Percentiles rank a stretch among this genome's conserved stretches.
Evolutionary conservation across 2,113 vertebrate species (phyloP).

Genomic region (Myotis lucifugus): DNA sequence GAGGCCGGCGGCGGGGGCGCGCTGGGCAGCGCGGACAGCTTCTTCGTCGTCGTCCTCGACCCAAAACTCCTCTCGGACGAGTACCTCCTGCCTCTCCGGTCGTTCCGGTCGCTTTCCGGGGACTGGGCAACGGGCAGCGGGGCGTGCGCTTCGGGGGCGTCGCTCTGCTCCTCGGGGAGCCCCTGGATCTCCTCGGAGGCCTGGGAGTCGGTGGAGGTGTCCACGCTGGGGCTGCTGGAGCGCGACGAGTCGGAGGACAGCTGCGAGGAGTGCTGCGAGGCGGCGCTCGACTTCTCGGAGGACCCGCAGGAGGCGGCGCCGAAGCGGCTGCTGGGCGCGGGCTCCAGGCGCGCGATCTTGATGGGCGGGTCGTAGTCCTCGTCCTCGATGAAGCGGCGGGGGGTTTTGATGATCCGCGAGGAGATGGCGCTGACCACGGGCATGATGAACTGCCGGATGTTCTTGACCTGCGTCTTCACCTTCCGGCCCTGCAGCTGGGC

Average conservation of each 20-base stretch:
- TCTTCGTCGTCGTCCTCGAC: conserved; percentile 88
- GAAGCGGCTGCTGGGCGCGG: conserved; percentile 91
- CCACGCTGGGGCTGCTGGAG: conserved; percentile 96
- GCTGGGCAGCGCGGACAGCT: conserved; percentile 87
- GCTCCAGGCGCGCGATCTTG: conserved; percentile 93
- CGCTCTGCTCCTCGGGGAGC: conserved; percentile 89
- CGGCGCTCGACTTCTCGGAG: conserved; percentile 91
- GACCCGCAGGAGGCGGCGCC: conserved; percentile 95
- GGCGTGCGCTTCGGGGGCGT: conserved; percentile 87
- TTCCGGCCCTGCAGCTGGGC: conserved; percentile 89
- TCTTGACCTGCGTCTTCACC: conserved; percentile 96
- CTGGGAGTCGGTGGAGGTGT: conserved; percentile 97
- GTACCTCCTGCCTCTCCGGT: conserved; percentile 89
- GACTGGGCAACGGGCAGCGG: conserved; percentile 89
- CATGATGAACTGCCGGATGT: conserved; percentile 99
- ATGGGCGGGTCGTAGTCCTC: conserved; percentile 94
- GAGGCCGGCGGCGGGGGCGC: conserved; percentile 91
- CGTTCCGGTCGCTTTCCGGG: conserved; percentile 85
- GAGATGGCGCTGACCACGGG: conserved; percentile 98
- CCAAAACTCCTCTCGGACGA: conserved; percentile 86
- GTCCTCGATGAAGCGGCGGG: conserved; percentile 98
- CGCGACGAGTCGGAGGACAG: conserved; percentile 96
- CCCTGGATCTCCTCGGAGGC: conserved; percentile 94
- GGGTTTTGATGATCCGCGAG: conserved; percentile 97
- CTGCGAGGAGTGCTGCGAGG: conserved; percentile 98